phyloP scores from a whole-genome alignment of 1,140 invertebrate genomes.

The Formica exsecta region DNA sequence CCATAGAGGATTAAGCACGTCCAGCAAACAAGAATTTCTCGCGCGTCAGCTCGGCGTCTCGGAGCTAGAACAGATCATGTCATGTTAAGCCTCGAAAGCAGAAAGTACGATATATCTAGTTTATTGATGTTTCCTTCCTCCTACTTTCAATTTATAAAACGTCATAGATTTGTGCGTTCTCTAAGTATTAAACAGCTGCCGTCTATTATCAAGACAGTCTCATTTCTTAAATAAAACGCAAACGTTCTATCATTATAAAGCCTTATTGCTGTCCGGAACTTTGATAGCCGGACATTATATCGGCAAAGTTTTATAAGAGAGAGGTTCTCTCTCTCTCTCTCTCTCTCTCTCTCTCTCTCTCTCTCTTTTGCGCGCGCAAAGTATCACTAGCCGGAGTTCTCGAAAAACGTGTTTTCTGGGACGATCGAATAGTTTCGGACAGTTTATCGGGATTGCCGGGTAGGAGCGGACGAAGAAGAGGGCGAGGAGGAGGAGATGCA shows the following conservation, averaged over 20 bases:
- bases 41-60: constrained; percentile 31
- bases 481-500: constrained; percentile 62
- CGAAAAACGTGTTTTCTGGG: constrained; percentile 49
- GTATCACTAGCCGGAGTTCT: constrained; percentile 11
- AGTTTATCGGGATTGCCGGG: constrained; percentile 66
- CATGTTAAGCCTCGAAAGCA: background rate
- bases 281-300: constrained; percentile 57
- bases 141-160: background rate
- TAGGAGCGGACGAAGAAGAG: constrained; percentile 52
- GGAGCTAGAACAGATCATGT: background rate
- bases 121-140: background rate
- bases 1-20: constrained; percentile 56
- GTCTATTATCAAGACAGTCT: background rate
- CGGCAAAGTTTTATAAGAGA: constrained; percentile 53
- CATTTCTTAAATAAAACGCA: constrained; percentile 31
- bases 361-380: background rate
- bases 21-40: constrained; percentile 49
- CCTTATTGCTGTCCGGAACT: constrained; percentile 32
- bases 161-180: background rate
- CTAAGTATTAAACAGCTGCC: background rate
- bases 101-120: background rate
- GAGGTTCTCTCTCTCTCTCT: background rate
- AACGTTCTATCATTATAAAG: constrained; percentile 51
- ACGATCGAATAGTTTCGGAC: constrained; percentile 63
- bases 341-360: background rate